Evolutionary conservation across 2,888 invertebrate species (phyloP), one percentile per base, ranked within the genome.

Genomic region (Drosophila cognata): DNA sequence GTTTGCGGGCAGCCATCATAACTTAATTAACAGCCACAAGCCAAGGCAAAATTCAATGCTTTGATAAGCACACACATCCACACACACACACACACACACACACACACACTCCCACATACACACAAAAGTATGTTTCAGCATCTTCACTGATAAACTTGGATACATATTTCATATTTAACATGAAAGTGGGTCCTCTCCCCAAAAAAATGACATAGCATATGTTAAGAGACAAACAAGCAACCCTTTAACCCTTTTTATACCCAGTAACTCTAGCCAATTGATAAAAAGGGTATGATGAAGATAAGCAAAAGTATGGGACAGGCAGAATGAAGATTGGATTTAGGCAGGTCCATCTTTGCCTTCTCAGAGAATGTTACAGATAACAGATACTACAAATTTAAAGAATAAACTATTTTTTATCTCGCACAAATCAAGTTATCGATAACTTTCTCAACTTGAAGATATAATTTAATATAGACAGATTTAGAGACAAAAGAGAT

Each of bases 11-110:
- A 88, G 82, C 79, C 88, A 89, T 88, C 88, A 89, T 89, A 89
- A 89, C 89, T 89, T 89, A 88, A 89, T 89, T 89, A 89, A 88
- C 89, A 89, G 88, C 84, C 82, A 76, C 77, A 80, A 79, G 78
- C 79, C 74, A 74, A 79, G 74, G 52, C 74, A 69, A 60, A 53
- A 70, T 78, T 71, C 74, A 74, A 79, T 81, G 80, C 74, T 77
- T 77, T 80, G 71, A 80, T 81, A 80, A 77, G 67, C 70, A 58
- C 58, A 48, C 55, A 58, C 60, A 41, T 64, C 28, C 25, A 62
- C 36, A 60, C 25, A 31, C 57, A 61, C 11, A 33, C 52, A 41
- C 74, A 57, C 48, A 46, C 51, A 57, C 62, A 38, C 66, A 33
- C n/a, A 55, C 53, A 55, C n/a, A 63, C 36, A 66, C 13, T 6